Base-by-base conservation (phyloP, 2,888 invertebrate species). In the Plagodis dolabraria region DNA sequence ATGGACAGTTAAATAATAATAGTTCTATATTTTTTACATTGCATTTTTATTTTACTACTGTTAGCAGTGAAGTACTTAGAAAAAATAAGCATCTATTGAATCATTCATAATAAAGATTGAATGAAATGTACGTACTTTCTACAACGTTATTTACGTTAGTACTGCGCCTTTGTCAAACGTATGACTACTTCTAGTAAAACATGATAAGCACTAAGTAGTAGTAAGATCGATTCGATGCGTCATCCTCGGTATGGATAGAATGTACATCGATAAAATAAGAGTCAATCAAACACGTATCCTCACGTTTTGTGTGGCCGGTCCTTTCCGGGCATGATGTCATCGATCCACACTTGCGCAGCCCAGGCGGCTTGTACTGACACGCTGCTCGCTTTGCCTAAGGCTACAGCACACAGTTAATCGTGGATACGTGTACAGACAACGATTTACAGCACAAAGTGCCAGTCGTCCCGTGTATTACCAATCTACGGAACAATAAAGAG, bases 401-500 rank as follows among this genome's bases (percentile, higher is more conserved):
- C 70, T 71, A 77, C 77, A 81, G 84, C 86, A 84, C 86, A 88
- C 87, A 87, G 89, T 89, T 90, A 89, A 89, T 91, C 89, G 87
- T 81, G 82, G 80, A 85, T 84, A 89, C 89, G 88, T 92, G 91
- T 90, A 88, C 81, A 83, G 89, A 88, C 89, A 90, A 87, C 89
- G 87, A 87, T 90, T 92, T 92, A 92, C 91, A 92, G 89, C 88
- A 81, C 85, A 87, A 90, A 91, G 85, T 89, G 91, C 83, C 90
- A 87, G 89, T 91, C 89, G 89, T 87, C 86, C 86, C 87, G 90
- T 92, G 92, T 92, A 92, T 92, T 92, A 92, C 89, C 89, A 78
- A 91, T 88, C 91, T 87, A 89, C 89, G 86, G 88, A 91, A 92
- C 92, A 91, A 92, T 92, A 92, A 92, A 91, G 86, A 81, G 85